Base-by-base conservation (phyloP, 2,797 vertebrate genomes). In the Pantherophis alleghaniensis region DNA sequence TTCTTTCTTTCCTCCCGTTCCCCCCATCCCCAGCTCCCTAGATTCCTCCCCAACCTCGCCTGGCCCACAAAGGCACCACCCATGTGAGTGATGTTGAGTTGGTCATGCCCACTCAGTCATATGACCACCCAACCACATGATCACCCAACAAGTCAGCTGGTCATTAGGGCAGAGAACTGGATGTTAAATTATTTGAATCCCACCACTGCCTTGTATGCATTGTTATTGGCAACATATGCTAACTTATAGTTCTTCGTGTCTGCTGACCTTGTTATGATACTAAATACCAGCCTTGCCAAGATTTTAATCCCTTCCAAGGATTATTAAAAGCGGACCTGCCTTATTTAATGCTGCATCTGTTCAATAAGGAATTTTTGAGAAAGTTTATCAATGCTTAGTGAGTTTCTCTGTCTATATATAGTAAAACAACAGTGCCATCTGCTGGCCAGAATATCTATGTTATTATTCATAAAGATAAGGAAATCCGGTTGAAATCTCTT, bases 381-480 rank as follows among this genome's bases (percentile, higher is more conserved):
- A 18, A n/a, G 57, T 51, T 91, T 69, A 59, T 22, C 59, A 47
- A 22, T n/a, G 18, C 87, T 61, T 22, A 51, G 1, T 56, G 51
- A n/a, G 0, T 55, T 20, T n/a, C 56, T 55, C 9, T 55, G 5
- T 14, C 6, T n/a, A 12, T 47, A 26, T 42, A 4, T 47, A n/a
- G 63, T 91, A 94, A 87, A 91, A 93, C 98, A 97, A 97, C 87
- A 96, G 32, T 96, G 96, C 97, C 98, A 98, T 96, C 98, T 98
- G 93, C 94, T 96, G 98, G 96, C 60, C 9, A 22, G 22, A 74
- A 0, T 91, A n/a, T 83, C 90, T 53, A 53, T 92, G 42, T n/a
- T 7, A 6, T 0, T 60, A 14, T 86, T 56, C 24, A 51, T 28
- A 66, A 59, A 51, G 24, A 26, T 28, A 28, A n/a, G 6, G 14